A percentile compares a stretch with the other conserved stretches of the same genome.
These are phyloP conservation scores for Gnathonemus echidnorhynchus DNA, from an alignment of 2,113 vertebrate species.

Conservation along the genomic window DNA sequence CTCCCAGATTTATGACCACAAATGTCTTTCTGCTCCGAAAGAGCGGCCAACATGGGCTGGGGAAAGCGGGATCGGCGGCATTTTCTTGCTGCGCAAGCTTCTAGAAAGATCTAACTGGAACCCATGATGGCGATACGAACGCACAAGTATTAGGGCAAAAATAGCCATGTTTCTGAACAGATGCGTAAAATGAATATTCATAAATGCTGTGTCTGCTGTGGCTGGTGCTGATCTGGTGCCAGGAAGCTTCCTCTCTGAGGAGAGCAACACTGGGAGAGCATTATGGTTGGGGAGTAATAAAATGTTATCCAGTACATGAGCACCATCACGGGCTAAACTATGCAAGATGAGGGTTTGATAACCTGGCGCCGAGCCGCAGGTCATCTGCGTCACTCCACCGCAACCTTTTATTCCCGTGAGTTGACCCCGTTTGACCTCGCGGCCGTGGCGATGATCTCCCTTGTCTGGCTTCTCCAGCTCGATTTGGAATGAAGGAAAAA, in stretches of 20 bases:
- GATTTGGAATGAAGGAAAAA: not conserved
- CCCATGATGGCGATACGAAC: not conserved
- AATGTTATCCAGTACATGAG: not conserved
- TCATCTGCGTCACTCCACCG: not conserved
- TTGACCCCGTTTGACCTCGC: not conserved
- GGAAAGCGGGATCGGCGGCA: not conserved
- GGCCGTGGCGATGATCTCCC: not conserved
- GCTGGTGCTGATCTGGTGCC: not conserved
- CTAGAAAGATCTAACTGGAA: not conserved
- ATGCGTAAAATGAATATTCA: not conserved
- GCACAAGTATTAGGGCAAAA: not conserved
- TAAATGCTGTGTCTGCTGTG: not conserved
- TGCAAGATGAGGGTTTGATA: not conserved
- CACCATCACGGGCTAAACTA: not conserved
- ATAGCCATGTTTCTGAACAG: not conserved
- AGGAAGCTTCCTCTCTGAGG: not conserved
- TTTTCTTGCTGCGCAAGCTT: not conserved
- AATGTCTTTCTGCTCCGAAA: conserved; percentile 11
- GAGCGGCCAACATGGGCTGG: not conserved
- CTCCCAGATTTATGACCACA: conserved; percentile 27
- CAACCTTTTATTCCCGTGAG: not conserved
- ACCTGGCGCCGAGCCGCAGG: not conserved
- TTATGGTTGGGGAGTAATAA: not conserved
- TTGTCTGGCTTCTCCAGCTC: not conserved
- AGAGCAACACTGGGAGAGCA: not conserved